Evolutionary conservation across 2,888 invertebrate species (phyloP), one percentile per base, ranked within the genome.

Genomic region (Brachypalpus laphriformis): DNA sequence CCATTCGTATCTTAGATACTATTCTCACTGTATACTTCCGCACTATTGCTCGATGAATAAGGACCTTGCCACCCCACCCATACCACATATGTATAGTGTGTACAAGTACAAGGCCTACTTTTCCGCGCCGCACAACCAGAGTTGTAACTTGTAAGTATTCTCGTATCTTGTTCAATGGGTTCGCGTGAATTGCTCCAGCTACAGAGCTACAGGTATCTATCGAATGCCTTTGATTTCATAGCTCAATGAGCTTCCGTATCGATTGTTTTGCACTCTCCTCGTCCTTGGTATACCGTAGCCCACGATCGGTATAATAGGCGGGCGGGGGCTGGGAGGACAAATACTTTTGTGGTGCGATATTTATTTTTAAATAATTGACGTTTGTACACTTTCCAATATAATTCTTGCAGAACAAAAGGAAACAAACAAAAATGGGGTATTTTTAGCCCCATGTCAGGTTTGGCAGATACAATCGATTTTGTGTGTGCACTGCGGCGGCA

Each of bases 321-420:
- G n/a, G n/a, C 34, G n/a, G 31, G n/a, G 16, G 16, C 20, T 3
- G 34, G 8, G 18, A 14, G 34, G 14, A 25, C 25, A 66, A 16
- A 34, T 72, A 74, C 72, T 28, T 83, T 68, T 56, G 63, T 61
- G 68, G 61, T 57, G 49, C 49, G 47, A 59, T 81, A 76, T 85
- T 85, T 85, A 85, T 85, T 85, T 85, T 85, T 85, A 85, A 81
- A 76, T 76, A 81, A 85, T 76, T 83, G 82, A 83, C 63, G 70
- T 74, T 63, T 78, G 49, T 78, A 68, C 74, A 78, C 56, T 78
- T 70, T 66, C 14, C 72, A 54, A 83, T 82, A 40, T 57, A 25
- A 61, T 66, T 74, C 31, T 56, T 42, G 45, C 40, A 28, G 51
- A 80, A 70, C 80, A 71, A 78, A 83, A 72, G 59, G 34, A 77